Conservation (phyloP, 2,113 vertebrate species). For the Benthochromis sp. region DNA sequence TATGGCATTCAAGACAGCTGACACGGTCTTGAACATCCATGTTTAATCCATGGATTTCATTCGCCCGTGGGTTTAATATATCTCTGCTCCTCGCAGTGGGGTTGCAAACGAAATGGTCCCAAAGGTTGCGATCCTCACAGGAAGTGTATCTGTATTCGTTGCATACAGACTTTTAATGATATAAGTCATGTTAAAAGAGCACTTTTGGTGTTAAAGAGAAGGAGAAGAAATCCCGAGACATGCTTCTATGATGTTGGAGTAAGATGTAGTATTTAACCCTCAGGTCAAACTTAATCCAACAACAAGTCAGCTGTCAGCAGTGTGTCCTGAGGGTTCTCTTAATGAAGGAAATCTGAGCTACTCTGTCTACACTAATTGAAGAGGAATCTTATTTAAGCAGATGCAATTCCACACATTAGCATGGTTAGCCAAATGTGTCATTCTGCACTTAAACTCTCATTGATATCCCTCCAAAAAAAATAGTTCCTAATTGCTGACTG, state of each 20-base stretch:
- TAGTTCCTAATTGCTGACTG: background rate
- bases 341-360: background rate
- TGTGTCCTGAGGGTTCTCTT: background rate
- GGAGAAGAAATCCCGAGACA: background rate
- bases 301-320: background rate
- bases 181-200: background rate
- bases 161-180: background rate
- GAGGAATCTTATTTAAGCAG: background rate
- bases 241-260: background rate
- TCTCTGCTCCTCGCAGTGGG: background rate
- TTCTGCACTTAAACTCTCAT: background rate
- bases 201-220: background rate
- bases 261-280: background rate
- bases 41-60: background rate
- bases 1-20: background rate
- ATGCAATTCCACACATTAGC: background rate
- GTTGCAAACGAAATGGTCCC: background rate
- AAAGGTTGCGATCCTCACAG: background rate
- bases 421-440: background rate
- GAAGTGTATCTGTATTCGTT: background rate
- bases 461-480: background rate
- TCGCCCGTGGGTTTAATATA: background rate
- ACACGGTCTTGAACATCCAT: background rate
- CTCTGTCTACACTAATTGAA: background rate
- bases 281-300: background rate